Conservation (phyloP, 2,888 invertebrate species). For the Phymatocera aterrima region DNA sequence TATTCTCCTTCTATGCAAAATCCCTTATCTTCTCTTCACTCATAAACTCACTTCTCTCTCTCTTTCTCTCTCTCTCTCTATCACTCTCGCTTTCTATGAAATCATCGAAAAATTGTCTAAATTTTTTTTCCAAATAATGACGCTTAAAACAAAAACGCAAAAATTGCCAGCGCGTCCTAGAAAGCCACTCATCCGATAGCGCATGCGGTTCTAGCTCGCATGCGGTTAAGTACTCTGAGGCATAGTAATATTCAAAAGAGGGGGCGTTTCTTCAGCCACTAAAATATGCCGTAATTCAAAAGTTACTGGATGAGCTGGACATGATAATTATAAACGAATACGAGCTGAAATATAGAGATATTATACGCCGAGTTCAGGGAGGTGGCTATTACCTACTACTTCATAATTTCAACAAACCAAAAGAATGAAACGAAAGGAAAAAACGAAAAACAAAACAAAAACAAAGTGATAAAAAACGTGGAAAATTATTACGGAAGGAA, state of each 20-base stretch:
- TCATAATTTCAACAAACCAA: conserved; percentile 71
- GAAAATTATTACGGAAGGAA: conserved; percentile 70
- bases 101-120: too few relatives aligned
- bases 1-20: too few relatives aligned
- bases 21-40: too few relatives aligned
- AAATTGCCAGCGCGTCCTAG: neutral
- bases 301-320: conserved; percentile 63
- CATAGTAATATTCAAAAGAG: conserved; percentile 73
- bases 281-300: conserved; percentile 61
- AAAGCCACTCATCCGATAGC: neutral
- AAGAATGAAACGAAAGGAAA: too few relatives aligned
- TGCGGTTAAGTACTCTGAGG: conserved; percentile 69
- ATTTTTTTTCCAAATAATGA: too few relatives aligned
- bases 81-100: too few relatives aligned
- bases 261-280: conserved; percentile 65
- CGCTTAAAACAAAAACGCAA: too few relatives aligned
- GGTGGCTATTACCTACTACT: conserved; percentile 66
- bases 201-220: conserved; percentile 58
- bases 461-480: too few relatives aligned
- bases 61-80: neutral
- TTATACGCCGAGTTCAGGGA: conserved; percentile 64
- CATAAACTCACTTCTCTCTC: too few relatives aligned
- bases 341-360: conserved; percentile 73
- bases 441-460: too few relatives aligned
- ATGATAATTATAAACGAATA: conserved; percentile 74